A percentile compares a stretch with the other conserved stretches of the same genome.
phyloP scores from a whole-genome alignment of 30 jellyfish, hydroid and myxozoan species.

The Catostylus mosaicus region DNA sequence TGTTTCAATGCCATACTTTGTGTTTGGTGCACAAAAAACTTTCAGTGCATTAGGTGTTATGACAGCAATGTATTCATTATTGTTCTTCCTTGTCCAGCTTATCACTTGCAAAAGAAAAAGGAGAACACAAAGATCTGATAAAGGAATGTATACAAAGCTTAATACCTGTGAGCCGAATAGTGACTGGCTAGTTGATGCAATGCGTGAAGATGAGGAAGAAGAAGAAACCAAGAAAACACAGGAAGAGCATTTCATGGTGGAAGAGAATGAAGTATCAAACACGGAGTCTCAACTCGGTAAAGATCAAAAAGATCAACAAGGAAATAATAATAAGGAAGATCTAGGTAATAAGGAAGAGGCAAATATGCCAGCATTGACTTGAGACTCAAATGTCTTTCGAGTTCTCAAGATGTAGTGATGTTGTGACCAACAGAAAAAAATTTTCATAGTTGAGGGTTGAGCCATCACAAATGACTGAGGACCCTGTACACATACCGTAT shows the following conservation, averaged over 20 bases:
- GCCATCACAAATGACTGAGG: no score
- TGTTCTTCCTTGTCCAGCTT: conserved; percentile 19
- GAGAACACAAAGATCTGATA: conserved; percentile 2
- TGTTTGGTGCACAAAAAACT: conserved; percentile 54
- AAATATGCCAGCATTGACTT: conserved; percentile 2
- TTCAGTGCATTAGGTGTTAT: conserved; percentile 57
- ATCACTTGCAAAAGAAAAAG: background rate
- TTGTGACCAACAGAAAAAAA: no score
- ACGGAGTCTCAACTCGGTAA: background rate
- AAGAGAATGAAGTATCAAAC: background rate
- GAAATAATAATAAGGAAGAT: conserved; percentile 28
- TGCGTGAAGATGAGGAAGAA: conserved; percentile 57
- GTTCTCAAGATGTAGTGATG: no score
- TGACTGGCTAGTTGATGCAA: conserved; percentile 80
- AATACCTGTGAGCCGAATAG: conserved; percentile 44
- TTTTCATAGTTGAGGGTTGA: no score
- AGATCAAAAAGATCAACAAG: background rate
- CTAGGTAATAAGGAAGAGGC: no score
- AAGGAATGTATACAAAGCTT: conserved; percentile 30
- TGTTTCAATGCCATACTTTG: conserved; percentile 63
- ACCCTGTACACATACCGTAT: no score
- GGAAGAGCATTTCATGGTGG: background rate
- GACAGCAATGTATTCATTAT: conserved; percentile 30
- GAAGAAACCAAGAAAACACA: background rate
- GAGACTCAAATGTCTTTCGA: no score